Percentiles rank a stretch among this genome's conserved stretches.
Conservation (phyloP, 2,888 invertebrate species). For the Bruchidius siliquastri region DNA sequence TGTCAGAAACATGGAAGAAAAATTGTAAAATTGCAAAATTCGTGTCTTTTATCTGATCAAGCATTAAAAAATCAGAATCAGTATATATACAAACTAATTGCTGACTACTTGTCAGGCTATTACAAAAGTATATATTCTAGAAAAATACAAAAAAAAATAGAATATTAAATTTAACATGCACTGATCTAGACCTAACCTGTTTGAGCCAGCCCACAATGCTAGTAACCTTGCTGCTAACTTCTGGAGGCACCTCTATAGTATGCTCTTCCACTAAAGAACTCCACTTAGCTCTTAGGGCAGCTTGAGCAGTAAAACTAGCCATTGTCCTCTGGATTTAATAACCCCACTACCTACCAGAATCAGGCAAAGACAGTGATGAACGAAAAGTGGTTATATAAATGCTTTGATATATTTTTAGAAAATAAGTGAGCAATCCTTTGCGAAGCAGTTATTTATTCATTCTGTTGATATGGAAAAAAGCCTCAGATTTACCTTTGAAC, state of each 20-base stretch:
- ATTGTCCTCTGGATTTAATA: slow-evolving; percentile 39
- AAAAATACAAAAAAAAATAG: no score
- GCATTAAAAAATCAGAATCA: no score
- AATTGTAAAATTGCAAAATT: no score
- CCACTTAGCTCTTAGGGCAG: slow-evolving; percentile 68
- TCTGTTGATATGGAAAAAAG: neutral
- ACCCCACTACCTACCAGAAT: neutral
- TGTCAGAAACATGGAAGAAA: no score
- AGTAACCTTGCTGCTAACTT: slow-evolving; percentile 67
- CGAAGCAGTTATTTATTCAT: neutral
- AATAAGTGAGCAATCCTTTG: neutral
- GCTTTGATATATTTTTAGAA: neutral
- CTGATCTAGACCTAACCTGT: slow-evolving; percentile 65
- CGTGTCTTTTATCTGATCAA: no score
- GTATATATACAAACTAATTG: no score
- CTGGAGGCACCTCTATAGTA: slow-evolving; percentile 59
- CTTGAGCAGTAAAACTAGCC: slow-evolving; percentile 68
- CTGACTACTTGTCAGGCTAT: no score
- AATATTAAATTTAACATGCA: no score
- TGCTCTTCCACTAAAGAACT: slow-evolving; percentile 69
- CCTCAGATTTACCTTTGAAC: neutral
- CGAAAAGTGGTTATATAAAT: neutral
- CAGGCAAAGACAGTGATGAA: neutral
- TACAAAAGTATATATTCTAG: no score
- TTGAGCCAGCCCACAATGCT: slow-evolving; percentile 80